Conservation (phyloP, 2,797 vertebrate species). For the Chrysocyon brachyurus region DNA sequence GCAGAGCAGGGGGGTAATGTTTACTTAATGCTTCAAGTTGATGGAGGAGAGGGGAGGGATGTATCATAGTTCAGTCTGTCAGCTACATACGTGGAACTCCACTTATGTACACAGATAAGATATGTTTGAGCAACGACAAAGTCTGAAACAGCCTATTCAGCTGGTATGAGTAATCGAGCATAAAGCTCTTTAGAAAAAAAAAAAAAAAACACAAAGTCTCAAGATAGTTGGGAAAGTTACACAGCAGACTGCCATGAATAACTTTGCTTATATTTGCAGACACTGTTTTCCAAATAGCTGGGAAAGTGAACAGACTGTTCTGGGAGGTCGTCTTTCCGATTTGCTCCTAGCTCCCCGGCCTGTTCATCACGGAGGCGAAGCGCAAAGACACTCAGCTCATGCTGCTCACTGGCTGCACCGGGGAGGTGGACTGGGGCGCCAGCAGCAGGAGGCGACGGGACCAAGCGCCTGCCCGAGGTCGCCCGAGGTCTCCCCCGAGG, state of each 20-base stretch:
- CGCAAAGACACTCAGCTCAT: constrained; percentile 55
- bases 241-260: constrained; percentile 82
- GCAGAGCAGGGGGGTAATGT: constrained; percentile 84
- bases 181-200: constrained; percentile 50
- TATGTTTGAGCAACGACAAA: constrained; percentile 80
- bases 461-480: no score
- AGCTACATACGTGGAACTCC: constrained; percentile 83
- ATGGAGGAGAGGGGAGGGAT: constrained; percentile 47
- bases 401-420: not conserved
- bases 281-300: constrained; percentile 83
- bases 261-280: constrained; percentile 84
- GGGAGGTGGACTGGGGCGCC: not conserved
- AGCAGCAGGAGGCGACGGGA: not conserved
- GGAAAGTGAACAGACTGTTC: constrained; percentile 83
- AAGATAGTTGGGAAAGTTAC: constrained; percentile 80
- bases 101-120: constrained; percentile 84
- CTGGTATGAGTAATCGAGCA: constrained; percentile 78
- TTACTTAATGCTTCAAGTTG: constrained; percentile 82
- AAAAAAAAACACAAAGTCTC: not conserved
- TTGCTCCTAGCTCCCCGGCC: constrained; percentile 72
- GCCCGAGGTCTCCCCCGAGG: no score
- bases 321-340: constrained; percentile 70
- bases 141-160: constrained; percentile 80
- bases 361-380: constrained; percentile 71
- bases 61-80: constrained; percentile 85